Conservation (phyloP, 2,113 vertebrate genomes). For the Bufo gargarizans region DNA sequence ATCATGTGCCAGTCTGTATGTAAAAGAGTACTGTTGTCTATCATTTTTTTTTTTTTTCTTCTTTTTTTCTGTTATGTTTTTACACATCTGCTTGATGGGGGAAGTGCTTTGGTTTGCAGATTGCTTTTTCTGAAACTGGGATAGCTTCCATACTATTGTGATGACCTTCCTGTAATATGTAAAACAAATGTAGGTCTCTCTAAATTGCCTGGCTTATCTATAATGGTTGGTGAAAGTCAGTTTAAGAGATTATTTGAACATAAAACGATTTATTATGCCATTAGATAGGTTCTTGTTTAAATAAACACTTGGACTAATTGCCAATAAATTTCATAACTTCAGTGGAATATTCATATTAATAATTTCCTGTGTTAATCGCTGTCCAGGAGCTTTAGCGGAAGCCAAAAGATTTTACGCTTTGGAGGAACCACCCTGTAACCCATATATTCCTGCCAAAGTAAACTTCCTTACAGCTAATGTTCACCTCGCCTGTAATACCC, state of each 20-base stretch:
- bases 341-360: slow-evolving; percentile 44
- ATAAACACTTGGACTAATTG: slow-evolving; percentile 46
- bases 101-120: background rate
- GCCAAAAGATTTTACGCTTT: slow-evolving; percentile 51
- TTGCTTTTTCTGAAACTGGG: background rate
- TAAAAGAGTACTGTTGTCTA: background rate
- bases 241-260: slow-evolving; percentile 23
- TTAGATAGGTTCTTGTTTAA: slow-evolving; percentile 44
- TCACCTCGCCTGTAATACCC: background rate
- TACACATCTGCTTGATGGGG: background rate
- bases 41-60: no score
- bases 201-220: background rate
- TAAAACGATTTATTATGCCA: slow-evolving; percentile 28
- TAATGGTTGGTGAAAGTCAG: slow-evolving; percentile 1
- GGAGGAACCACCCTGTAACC: slow-evolving; percentile 44
- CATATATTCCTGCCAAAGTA: slow-evolving; percentile 25
- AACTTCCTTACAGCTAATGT: slow-evolving; percentile 39
- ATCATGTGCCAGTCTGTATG: background rate
- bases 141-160: background rate
- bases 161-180: background rate
- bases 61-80: background rate
- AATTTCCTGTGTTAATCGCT: slow-evolving; percentile 53
- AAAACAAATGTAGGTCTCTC: background rate
- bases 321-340: slow-evolving; percentile 47
- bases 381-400: slow-evolving; percentile 11